phyloP scores from a whole-genome alignment of 2,797 vertebrate species.

The Synanceia verrucosa region DNA sequence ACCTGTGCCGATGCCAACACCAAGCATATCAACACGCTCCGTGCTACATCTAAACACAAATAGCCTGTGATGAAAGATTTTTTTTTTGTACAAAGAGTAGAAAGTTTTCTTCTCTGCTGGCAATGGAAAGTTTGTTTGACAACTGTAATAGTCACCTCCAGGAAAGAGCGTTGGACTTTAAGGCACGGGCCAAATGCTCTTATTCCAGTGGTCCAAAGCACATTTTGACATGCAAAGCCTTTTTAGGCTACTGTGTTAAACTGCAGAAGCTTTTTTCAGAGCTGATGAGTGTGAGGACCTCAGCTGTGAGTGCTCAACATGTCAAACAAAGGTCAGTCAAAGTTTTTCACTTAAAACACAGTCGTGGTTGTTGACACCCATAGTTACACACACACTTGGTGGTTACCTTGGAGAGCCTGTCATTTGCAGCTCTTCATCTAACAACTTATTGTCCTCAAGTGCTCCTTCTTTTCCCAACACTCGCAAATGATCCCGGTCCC shows the following conservation, averaged over 20 bases:
- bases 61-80: constrained; percentile 43
- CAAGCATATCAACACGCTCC: constrained; percentile 29
- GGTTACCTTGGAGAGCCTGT: not conserved
- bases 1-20: constrained; percentile 20
- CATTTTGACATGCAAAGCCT: constrained; percentile 11
- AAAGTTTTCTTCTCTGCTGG: constrained; percentile 7
- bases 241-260: constrained; percentile 13
- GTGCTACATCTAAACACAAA: constrained; percentile 47
- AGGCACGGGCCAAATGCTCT: constrained; percentile 6
- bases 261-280: not conserved
- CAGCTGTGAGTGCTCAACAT: not conserved
- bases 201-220: not conserved
- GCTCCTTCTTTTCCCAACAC: not conserved
- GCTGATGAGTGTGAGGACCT: not conserved
- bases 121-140: constrained; percentile 35
- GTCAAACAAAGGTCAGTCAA: not conserved
- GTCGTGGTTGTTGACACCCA: not conserved
- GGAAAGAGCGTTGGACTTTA: constrained; percentile 4
- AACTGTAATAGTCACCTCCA: constrained; percentile 12
- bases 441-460: not conserved
- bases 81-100: constrained; percentile 25
- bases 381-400: not conserved
- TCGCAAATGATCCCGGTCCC: not conserved
- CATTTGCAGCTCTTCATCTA: not conserved
- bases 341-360: not conserved